Conservation (phyloP, 2,113 vertebrate genomes). For the Takifugu bimaculatus region DNA sequence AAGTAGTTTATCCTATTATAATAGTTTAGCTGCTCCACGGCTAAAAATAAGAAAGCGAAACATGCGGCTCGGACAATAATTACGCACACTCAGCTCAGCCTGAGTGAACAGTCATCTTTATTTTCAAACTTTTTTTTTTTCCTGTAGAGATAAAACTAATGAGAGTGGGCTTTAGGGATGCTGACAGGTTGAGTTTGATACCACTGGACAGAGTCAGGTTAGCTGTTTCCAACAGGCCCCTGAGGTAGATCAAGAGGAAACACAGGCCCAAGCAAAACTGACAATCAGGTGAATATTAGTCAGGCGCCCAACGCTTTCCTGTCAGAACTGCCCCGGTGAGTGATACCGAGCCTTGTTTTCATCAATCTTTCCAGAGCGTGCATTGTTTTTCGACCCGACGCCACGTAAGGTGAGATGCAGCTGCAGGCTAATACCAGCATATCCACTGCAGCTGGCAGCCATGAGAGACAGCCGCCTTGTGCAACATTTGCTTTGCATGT, state of each 20-base stretch:
- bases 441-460: constrained; percentile 21
- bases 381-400: constrained; percentile 15
- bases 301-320: constrained; percentile 3
- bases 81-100: neutral
- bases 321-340: constrained; percentile 7
- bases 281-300: constrained; percentile 6
- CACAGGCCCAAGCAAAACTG: neutral
- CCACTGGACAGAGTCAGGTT: neutral
- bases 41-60: neutral
- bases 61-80: neutral
- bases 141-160: neutral
- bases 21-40: neutral
- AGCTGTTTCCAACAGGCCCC: neutral
- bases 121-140: neutral
- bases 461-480: constrained; percentile 10
- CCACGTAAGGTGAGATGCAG: constrained; percentile 26
- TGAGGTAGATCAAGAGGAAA: neutral
- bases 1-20: neutral
- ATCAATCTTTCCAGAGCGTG: constrained; percentile 3
- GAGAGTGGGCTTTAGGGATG: neutral
- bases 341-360: constrained; percentile 9
- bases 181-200: neutral
- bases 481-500: constrained; percentile 13
- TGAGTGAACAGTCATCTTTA: no score
- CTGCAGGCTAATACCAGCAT: constrained; percentile 23